A percentile compares a stretch with the other conserved stretches of the same genome.
These are phyloP conservation scores for Drosophila sordidula DNA, from an alignment of 2,888 invertebrate genomes.

Conservation along the genomic window DNA sequence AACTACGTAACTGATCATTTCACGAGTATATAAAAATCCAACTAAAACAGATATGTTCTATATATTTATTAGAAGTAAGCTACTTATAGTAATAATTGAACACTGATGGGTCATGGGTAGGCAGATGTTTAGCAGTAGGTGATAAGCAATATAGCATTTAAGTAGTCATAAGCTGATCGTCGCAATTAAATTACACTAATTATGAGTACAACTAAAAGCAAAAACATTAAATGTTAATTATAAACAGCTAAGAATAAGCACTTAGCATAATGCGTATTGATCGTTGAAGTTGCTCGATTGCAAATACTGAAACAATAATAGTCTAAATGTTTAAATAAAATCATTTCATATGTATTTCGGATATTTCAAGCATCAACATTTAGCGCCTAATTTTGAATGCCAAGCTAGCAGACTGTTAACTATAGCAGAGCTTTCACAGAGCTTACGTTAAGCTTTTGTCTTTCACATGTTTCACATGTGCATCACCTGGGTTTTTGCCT, in stretches of 20 bases:
- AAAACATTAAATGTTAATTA: conserved; percentile 65
- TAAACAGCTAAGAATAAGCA: conserved; percentile 40
- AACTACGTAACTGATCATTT: conserved; percentile 72
- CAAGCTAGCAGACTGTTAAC: conserved; percentile 6
- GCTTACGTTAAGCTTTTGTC: conserved; percentile 29
- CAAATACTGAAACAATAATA: conserved; percentile 71
- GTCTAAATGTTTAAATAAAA: conserved; percentile 59
- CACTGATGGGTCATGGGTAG: conserved; percentile 74
- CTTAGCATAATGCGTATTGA: conserved; percentile 36
- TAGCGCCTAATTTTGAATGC: neutral
- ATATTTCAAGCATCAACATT: neutral
- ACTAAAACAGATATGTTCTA: conserved; percentile 28
- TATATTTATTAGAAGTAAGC: conserved; percentile 26
- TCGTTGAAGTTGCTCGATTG: conserved; percentile 49
- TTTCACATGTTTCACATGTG: too few relatives aligned
- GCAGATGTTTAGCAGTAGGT: conserved; percentile 80
- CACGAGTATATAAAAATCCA: conserved; percentile 48
- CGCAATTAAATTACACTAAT: conserved; percentile 64
- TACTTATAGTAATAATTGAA: conserved; percentile 37
- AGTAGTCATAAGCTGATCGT: conserved; percentile 55
- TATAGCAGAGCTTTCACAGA: neutral
- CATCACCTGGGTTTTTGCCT: neutral
- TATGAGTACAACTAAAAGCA: conserved; percentile 69
- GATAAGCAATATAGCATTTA: conserved; percentile 61
- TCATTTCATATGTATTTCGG: conserved; percentile 21